phyloP scores from a whole-genome alignment of 2,113 vertebrate genomes.

The Hymenochirus boettgeri region DNA sequence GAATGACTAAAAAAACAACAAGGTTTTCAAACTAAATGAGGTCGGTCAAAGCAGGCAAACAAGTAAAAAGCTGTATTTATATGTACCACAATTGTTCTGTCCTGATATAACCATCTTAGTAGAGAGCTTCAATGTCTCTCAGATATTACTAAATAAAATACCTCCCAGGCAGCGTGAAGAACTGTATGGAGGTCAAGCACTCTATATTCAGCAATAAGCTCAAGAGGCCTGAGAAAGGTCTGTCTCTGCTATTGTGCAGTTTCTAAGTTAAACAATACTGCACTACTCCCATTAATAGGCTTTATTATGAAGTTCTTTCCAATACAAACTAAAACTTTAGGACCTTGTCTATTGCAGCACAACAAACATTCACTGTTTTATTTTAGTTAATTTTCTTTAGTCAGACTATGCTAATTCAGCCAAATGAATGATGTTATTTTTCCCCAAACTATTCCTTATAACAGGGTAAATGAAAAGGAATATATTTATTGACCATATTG shows the following conservation, averaged over 20 bases:
- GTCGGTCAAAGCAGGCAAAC: conserved; percentile 23
- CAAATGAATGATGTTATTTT: background rate
- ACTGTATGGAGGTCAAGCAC: conserved; percentile 24
- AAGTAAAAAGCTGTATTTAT: conserved; percentile 29
- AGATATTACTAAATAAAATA: conserved; percentile 39
- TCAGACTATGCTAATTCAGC: background rate
- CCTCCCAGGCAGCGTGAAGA: conserved; percentile 16
- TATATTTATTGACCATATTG: too few relatives aligned
- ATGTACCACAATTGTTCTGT: conserved; percentile 13
- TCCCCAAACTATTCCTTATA: background rate
- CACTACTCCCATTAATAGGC: conserved; percentile 8
- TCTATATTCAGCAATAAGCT: conserved; percentile 30
- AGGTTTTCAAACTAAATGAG: conserved; percentile 10
- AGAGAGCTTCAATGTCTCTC: conserved; percentile 24
- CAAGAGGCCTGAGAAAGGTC: conserved; percentile 41
- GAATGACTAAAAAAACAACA: conserved; percentile 18
- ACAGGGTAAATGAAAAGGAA: too few relatives aligned
- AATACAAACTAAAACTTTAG: conserved; percentile 21
- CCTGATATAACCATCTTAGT: conserved; percentile 1
- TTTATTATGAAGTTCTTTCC: background rate
- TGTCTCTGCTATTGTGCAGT: conserved; percentile 1
- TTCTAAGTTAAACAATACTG: conserved; percentile 12
- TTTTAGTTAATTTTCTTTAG: background rate
- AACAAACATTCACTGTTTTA: conserved; percentile 1
- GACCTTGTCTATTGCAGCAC: background rate